A percentile compares a stretch with the other conserved stretches of the same genome.
phyloP scores from a whole-genome alignment of 2,113 vertebrate species.

The Merops nubicus region DNA sequence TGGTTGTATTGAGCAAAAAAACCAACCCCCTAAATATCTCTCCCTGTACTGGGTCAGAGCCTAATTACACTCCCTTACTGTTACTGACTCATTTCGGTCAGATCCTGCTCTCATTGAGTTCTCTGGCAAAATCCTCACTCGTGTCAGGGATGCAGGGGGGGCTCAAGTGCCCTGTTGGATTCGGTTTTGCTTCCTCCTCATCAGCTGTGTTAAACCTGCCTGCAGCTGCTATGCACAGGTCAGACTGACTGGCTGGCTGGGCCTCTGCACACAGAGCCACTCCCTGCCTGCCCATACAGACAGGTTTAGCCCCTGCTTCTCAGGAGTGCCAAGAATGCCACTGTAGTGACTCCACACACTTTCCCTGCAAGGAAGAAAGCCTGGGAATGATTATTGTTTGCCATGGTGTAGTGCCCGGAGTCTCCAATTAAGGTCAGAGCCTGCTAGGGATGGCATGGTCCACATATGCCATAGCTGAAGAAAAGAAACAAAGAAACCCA shows the following conservation, averaged over 20 bases:
- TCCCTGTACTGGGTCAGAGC: background rate
- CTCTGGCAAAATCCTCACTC: background rate
- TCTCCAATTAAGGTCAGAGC: background rate
- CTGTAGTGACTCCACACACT: slow-evolving; percentile 4
- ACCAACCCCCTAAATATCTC: background rate
- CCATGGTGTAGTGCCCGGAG: background rate
- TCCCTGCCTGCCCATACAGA: background rate
- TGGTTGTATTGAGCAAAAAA: background rate
- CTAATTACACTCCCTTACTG: background rate
- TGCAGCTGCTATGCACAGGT: background rate
- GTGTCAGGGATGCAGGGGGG: background rate
- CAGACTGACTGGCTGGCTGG: background rate
- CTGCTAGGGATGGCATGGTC: background rate
- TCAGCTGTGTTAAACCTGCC: background rate
- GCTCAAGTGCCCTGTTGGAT: background rate
- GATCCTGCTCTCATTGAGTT: background rate
- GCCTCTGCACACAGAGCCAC: background rate
- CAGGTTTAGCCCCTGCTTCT: slow-evolving; percentile 42
- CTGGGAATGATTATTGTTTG: background rate
- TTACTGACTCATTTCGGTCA: background rate
- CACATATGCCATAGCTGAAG: background rate
- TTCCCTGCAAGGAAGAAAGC: slow-evolving; percentile 52
- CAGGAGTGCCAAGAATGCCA: background rate
- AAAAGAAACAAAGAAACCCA: too few species aligned
- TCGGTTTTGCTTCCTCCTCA: background rate